These are phyloP conservation scores for Maniola jurtina DNA, from an alignment of 1,140 invertebrate species.

Conservation along the genomic window DNA sequence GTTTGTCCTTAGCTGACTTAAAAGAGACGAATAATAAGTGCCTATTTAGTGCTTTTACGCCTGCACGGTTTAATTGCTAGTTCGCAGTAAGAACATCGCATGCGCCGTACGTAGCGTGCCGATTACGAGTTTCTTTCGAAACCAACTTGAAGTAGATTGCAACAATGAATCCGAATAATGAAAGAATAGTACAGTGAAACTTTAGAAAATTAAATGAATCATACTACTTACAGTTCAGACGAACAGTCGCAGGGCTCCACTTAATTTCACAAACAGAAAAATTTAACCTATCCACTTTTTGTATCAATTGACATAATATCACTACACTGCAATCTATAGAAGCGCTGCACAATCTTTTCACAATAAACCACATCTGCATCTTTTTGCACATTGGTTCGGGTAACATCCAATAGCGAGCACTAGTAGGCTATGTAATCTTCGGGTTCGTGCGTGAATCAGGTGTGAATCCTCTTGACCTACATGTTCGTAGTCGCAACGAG, in stretches of 20 bases:
- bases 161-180: too few relatives aligned
- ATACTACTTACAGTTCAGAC: not conserved
- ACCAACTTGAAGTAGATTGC: too few relatives aligned
- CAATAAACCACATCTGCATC: not conserved
- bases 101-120: too few relatives aligned
- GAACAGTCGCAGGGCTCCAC: not conserved
- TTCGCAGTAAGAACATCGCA: too few relatives aligned
- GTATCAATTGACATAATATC: not conserved
- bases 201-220: too few relatives aligned
- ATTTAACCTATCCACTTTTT: not conserved
- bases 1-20: too few relatives aligned
- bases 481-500: conserved; percentile 40
- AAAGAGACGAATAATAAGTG: too few relatives aligned
- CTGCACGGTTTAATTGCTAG: too few relatives aligned
- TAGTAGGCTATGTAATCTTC: not conserved
- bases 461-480: conserved; percentile 41
- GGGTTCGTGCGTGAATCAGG: not conserved
- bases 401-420: conserved; percentile 5
- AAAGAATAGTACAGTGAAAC: too few relatives aligned
- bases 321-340: not conserved
- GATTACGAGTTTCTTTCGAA: too few relatives aligned
- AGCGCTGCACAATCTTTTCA: not conserved
- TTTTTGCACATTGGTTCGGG: not conserved
- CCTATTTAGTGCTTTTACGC: too few relatives aligned
- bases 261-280: not conserved